Conservation (phyloP, 1,140 invertebrate species). For the Mycetomoellerius zeteki region DNA sequence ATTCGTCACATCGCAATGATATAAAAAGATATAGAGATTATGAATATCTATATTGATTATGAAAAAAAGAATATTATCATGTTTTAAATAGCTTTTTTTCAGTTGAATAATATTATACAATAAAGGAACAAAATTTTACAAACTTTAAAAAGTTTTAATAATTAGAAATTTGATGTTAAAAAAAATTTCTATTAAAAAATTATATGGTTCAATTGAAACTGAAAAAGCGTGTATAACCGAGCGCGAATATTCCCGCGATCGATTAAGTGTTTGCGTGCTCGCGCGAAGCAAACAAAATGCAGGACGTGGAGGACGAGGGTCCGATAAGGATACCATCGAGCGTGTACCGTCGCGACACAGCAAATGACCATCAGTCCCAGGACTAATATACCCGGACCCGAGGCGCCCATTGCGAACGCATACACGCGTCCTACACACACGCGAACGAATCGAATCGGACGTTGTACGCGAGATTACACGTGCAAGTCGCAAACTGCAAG, state of each 20-base stretch:
- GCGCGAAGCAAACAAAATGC: conserved; percentile 36
- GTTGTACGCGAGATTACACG: conserved; percentile 28
- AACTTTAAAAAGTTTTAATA: not conserved
- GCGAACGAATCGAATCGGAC: conserved; percentile 16
- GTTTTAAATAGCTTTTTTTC: not conserved
- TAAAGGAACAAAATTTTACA: not conserved
- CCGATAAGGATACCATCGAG: conserved; percentile 43
- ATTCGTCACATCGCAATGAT: not conserved
- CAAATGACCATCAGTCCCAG: conserved; percentile 46
- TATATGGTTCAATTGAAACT: not conserved
- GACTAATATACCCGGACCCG: conserved; percentile 36
- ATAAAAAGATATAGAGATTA: no score
- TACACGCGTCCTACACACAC: conserved; percentile 11
- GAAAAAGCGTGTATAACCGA: not conserved
- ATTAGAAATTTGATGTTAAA: not conserved
- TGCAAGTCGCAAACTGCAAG: conserved; percentile 65
- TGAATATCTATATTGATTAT: not conserved
- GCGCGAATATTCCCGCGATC: conserved; percentile 11
- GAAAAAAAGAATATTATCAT: not conserved
- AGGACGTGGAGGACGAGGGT: not conserved
- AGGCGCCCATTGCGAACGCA: conserved; percentile 2
- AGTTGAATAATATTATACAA: not conserved
- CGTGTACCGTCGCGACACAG: conserved; percentile 35
- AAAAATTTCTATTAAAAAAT: not conserved
- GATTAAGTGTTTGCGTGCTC: conserved; percentile 19